These are phyloP conservation scores for Dinoponera quadriceps DNA, from an alignment of 1,140 invertebrate species.

Conservation along the genomic window DNA sequence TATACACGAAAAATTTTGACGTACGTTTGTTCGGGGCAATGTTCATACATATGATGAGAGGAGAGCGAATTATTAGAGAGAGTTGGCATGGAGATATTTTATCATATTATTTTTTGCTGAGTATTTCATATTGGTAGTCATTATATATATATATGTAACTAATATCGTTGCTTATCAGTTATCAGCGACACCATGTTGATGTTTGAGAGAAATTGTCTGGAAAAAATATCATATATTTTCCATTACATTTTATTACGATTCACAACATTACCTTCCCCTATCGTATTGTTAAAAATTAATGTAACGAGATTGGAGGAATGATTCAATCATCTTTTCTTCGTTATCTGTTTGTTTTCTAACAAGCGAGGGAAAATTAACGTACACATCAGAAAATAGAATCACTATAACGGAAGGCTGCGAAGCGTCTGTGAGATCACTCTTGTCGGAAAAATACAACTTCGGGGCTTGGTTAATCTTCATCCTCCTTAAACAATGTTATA, in stretches of 20 bases:
- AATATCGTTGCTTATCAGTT: not conserved
- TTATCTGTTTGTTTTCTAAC: not conserved
- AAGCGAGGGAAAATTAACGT: not conserved
- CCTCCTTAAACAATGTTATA: conserved; percentile 80
- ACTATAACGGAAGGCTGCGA: not conserved
- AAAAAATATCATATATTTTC: not conserved
- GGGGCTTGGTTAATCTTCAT: conserved; percentile 29
- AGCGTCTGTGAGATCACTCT: not conserved
- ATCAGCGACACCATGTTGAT: too few species aligned
- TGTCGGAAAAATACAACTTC: conserved; percentile 27
- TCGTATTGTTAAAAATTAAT: conserved; percentile 10
- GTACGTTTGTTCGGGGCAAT: conserved; percentile 22
- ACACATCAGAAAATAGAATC: not conserved
- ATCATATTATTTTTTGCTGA: conserved; percentile 8
- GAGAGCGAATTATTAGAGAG: conserved; percentile 46
- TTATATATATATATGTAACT: not conserved
- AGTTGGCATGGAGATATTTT: conserved; percentile 53
- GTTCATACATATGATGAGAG: conserved; percentile 20
- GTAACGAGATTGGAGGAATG: not conserved
- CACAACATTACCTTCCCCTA: not conserved
- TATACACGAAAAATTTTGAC: conserved; percentile 42
- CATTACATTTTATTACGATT: conserved; percentile 32
- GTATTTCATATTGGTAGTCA: not conserved
- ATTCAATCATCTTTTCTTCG: not conserved
- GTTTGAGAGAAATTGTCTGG: too few species aligned